Percentiles rank a stretch among this genome's conserved stretches.
phyloP scores from a whole-genome alignment of 2,797 vertebrate genomes.

The Lepilemur septentrionalis region DNA sequence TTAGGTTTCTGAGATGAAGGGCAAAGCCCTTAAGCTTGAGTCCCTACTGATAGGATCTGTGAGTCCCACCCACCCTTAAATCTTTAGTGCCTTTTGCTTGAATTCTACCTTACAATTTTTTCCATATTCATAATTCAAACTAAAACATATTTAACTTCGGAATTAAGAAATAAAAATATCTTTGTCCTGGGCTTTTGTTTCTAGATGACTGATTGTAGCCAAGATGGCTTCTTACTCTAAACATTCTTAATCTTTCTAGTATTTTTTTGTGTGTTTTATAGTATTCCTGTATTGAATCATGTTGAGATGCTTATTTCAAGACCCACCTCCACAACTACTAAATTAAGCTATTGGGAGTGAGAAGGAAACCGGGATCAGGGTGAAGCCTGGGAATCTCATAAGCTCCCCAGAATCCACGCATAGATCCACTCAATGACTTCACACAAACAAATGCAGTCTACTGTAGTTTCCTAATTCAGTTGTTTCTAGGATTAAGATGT shows the following conservation, averaged over 20 bases:
- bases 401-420: background rate
- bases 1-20: background rate
- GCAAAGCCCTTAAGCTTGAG: background rate
- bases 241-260: background rate
- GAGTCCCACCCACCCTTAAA: background rate
- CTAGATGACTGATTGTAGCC: background rate
- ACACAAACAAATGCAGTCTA: background rate
- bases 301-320: constrained; percentile 24
- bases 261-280: background rate
- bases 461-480: background rate
- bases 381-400: background rate
- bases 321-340: background rate
- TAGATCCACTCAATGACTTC: background rate
- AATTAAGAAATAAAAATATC: background rate
- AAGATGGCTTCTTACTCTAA: background rate
- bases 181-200: background rate
- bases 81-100: background rate
- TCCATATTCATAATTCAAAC: background rate
- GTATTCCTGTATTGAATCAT: background rate
- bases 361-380: background rate
- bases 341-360: background rate
- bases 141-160: background rate
- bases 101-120: background rate
- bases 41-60: background rate
- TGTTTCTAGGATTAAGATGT: background rate